Evolutionary conservation across 2,113 vertebrate genomes (phyloP).

Genomic region (Peromyscus californicus): DNA sequence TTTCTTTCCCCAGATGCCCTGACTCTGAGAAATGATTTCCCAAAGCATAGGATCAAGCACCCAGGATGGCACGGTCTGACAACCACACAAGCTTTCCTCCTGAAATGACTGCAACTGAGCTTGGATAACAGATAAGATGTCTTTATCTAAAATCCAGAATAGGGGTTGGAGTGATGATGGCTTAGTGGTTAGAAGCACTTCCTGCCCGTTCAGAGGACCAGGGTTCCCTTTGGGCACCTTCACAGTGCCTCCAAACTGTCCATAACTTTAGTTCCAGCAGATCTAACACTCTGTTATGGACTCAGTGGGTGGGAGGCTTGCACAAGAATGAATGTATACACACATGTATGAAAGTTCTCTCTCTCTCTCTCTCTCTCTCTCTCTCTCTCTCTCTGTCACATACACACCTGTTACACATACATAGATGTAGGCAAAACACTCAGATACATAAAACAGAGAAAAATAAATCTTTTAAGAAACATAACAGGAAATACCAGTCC

Average conservation of each 20-base stretch:
- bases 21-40: not conserved
- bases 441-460: too few relatives aligned
- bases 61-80: not conserved
- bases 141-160: not conserved
- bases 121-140: not conserved
- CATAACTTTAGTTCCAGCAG: not conserved
- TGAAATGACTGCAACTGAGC: not conserved
- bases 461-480: not conserved
- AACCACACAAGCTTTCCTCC: not conserved
- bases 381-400: too few relatives aligned
- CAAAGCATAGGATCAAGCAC: not conserved
- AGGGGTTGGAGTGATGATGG: not conserved
- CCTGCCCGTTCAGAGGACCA: not conserved
- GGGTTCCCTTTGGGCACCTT: not conserved
- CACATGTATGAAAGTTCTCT: fast-evolving
- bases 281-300: not conserved
- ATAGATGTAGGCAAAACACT: not conserved
- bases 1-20: not conserved
- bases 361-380: too few relatives aligned
- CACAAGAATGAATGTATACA: not conserved
- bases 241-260: not conserved
- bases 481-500: not conserved
- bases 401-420: not conserved
- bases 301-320: too few relatives aligned
- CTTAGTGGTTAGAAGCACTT: not conserved